Evolutionary conservation across 2,113 vertebrate genomes (phyloP), one percentile per base, ranked within the genome.

Genomic region (Osmerus mordax): DNA sequence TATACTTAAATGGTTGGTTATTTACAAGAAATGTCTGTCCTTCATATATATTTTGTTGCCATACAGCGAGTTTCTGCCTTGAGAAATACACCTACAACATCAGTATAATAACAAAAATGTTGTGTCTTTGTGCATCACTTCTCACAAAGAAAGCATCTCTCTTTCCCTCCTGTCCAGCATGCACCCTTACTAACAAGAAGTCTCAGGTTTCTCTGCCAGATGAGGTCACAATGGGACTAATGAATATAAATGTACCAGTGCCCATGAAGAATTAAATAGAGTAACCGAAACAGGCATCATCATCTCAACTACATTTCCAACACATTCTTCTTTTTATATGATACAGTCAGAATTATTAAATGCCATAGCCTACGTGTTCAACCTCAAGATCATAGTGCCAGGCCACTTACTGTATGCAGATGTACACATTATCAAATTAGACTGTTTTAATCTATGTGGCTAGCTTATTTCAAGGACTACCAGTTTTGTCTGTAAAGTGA

Each of bases 121-220:
- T 47, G 41, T 47, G 7, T 9, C 41, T 47, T n/a, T 6, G 16
- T 36, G 8, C 1, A 18, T 56, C 14, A 0, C 7, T 18, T n/a
- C 16, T n/a, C 54, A 56, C n/a, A 56, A 15, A 18, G 2, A 47
- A 4, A 56, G 16, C n/a, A 5, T 56, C 16, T 56, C 15, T n/a
- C 15, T 15, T 15, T 1, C 3, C 54, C n/a, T 54, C 11, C 53
- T 54, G 47, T 21, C 65, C 36, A 19, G 65, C 36, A 28, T 28
- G 25, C 25, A 28, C 25, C 25, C 19, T 23, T 13, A 21, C 21
- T 41, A 67, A 12, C 36, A 66, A 19, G 19, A 21, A 11, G 7
- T 65, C 16, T 66, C 65, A 66, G 47, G 65, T 66, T 66, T 51
- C 41, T 66, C 41, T 66, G 65, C 51, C 65, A 52, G 65, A 67